These are phyloP conservation scores for Smutsia gigantea DNA, from an alignment of 2,797 vertebrate species.

Conservation along the genomic window DNA sequence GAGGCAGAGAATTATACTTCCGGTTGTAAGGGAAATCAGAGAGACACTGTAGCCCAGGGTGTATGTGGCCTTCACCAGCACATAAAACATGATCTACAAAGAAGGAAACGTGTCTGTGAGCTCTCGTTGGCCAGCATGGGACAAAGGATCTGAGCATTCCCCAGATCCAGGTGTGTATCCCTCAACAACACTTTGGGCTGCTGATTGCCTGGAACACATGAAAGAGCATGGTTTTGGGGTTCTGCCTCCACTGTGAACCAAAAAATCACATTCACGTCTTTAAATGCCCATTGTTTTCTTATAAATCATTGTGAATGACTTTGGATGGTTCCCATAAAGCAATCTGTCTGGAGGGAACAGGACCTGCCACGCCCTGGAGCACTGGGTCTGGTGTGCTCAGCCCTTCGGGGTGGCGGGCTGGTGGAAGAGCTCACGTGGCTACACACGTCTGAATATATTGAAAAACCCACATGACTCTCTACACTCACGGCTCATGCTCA, in stretches of 20 bases:
- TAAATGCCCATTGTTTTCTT: neutral
- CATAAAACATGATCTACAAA: conserved; percentile 90
- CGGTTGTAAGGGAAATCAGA: conserved; percentile 92
- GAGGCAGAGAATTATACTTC: conserved; percentile 93
- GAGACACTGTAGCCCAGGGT: conserved; percentile 94
- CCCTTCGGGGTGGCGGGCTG: too few species aligned
- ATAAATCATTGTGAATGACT: too few species aligned
- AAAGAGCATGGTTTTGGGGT: too few species aligned
- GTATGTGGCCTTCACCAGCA: conserved; percentile 92
- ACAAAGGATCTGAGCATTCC: neutral
- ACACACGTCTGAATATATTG: too few species aligned
- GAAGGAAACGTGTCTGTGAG: conserved; percentile 56
- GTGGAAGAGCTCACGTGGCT: too few species aligned
- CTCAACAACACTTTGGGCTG: neutral
- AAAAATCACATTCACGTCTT: neutral
- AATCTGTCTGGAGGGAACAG: too few species aligned
- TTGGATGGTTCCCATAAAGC: neutral
- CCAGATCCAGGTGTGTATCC: neutral
- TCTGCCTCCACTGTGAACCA: neutral
- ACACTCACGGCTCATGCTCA: too few species aligned
- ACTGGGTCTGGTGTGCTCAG: too few species aligned
- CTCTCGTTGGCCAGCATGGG: neutral
- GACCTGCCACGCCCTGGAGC: too few species aligned
- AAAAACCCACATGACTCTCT: too few species aligned
- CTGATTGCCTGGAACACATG: neutral